Evolutionary conservation across 2,888 invertebrate species (phyloP).

Genomic region (Cataglyphis livida): DNA sequence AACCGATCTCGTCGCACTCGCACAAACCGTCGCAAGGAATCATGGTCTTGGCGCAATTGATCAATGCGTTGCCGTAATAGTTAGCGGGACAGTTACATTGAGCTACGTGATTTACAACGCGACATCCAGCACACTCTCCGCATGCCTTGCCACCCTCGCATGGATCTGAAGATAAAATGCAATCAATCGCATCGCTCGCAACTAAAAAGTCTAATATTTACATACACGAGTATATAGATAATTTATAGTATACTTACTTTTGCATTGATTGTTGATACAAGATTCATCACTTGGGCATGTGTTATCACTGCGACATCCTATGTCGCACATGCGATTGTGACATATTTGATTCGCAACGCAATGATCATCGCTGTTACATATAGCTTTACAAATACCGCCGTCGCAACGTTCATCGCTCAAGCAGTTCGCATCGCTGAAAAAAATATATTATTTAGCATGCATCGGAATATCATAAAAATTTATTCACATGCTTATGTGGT

Average conservation of each 20-base stretch:
- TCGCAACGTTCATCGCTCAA: conserved; percentile 95
- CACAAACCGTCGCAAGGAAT: conserved; percentile 92
- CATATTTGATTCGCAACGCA: conserved; percentile 94
- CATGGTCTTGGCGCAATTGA: conserved; percentile 91
- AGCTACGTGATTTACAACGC: conserved; percentile 93
- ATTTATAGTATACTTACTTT: conserved; percentile 86
- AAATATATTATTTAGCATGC: conserved; percentile 11
- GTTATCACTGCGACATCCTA: conserved; percentile 94
- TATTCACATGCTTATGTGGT: conserved; percentile 65
- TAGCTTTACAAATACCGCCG: conserved; percentile 92
- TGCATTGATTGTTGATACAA: conserved; percentile 93
- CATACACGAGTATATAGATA: background rate
- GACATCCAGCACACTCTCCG: conserved; percentile 94
- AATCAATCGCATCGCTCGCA: background rate
- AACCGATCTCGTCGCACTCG: conserved; percentile 93
- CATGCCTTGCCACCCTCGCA: conserved; percentile 91
- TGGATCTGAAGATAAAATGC: conserved; percentile 88
- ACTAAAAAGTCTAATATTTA: background rate
- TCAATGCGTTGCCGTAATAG: conserved; percentile 93
- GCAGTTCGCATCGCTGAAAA: conserved; percentile 92
- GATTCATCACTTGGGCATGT: conserved; percentile 92
- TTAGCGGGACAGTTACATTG: conserved; percentile 94
- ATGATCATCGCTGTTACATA: conserved; percentile 94
- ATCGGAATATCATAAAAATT: background rate
- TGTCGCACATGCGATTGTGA: conserved; percentile 93